A percentile compares a stretch with the other conserved stretches of the same genome.
phyloP scores from a whole-genome alignment of 2,888 invertebrate species.

The Tetanocera ferruginea region DNA sequence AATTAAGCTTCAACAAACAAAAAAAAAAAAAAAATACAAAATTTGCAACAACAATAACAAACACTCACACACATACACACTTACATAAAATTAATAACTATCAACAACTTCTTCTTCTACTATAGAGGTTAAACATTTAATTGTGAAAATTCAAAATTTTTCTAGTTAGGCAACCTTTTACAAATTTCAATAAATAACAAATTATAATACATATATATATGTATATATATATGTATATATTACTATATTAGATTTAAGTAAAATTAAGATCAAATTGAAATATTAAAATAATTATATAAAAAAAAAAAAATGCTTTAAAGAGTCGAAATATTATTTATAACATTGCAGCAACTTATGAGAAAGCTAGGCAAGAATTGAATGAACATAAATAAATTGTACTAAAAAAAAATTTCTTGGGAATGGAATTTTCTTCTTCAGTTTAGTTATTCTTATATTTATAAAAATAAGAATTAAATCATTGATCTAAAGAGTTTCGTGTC shows the following conservation, averaged over 20 bases:
- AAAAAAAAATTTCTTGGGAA: no score
- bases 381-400: no score
- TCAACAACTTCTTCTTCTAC: background rate
- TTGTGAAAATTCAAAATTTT: constrained; percentile 1
- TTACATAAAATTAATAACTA: background rate
- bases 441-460: no score
- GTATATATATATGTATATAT: no score
- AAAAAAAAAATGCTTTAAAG: background rate
- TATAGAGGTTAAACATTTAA: background rate
- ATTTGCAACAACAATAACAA: background rate
- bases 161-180: constrained; percentile 23
- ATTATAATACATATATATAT: background rate
- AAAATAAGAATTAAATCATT: no score
- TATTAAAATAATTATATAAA: background rate
- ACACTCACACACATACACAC: background rate
- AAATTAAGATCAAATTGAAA: background rate
- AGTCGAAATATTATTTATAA: background rate
- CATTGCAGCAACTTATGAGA: background rate
- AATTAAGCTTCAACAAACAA: background rate
- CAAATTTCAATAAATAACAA: background rate
- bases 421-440: no score
- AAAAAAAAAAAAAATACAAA: background rate
- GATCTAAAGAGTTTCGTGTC: no score
- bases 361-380: background rate
- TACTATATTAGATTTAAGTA: no score